Evolutionary conservation across 2,797 vertebrate genomes (phyloP), one percentile per base, ranked within the genome.

Genomic region (Trematomus bernacchii): DNA sequence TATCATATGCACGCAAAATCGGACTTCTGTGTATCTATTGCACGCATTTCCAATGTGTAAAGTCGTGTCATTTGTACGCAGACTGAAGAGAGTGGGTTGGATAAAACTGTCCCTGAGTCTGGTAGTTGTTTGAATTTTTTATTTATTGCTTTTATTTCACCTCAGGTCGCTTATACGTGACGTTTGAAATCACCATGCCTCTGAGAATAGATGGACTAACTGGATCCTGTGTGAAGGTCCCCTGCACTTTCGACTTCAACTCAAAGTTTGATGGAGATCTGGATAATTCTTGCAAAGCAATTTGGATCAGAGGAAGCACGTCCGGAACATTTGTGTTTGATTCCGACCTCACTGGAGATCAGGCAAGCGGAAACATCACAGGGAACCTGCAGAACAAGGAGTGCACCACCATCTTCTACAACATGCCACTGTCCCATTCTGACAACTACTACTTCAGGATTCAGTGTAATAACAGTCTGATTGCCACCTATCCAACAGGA

Each of bases 321-420:
- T 3, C 3, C 23, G 66, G 30, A 27, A 27, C 23, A 27, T 0
- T 4, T 27, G 91, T 93, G 72, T 94, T 93, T 58, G 85, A 91
- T 53, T 93, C 92, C 50, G 85, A 87, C 68, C 80, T 85, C 27
- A 78, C 79, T 0, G 86, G 85, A 46, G 60, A 37, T 1, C 73
- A 64, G 0, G 23, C 74, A 0, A 61, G 5, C n/a, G 93, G 93
- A 71, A 88, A 82, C 46, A 76, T 94, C 3, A 89, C 65, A 0
- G 92, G 94, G 57, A 18, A n/a, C 61, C 73, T 94, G 52, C 61
- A 3, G 0, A 30, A 88, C 7, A 91, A 86, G 67, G 79, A 92
- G 77, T 94, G 94, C 84, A 93, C 89, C 83, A 92, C 89, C 67
- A 30, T 92, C 79, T 89, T 94, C 66, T 47, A 75, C 66, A 82